Conservation (phyloP, 2,888 invertebrate genomes). For the Nysson spinosus region DNA sequence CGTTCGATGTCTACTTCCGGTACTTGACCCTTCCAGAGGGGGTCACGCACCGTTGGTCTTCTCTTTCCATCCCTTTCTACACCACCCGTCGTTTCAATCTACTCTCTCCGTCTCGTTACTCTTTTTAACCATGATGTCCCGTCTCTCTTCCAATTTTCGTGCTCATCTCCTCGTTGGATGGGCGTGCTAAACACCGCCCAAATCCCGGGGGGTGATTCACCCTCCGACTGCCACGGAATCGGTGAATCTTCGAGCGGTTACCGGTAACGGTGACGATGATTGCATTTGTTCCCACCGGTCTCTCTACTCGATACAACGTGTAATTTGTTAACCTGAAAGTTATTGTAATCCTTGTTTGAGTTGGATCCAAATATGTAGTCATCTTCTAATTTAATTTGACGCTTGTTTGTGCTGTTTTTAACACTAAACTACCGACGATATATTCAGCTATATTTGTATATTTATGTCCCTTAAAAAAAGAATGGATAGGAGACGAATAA, state of each 20-base stretch:
- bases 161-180: constrained; percentile 6
- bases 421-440: too few species aligned
- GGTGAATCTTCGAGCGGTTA: constrained; percentile 52
- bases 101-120: constrained; percentile 4
- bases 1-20: constrained; percentile 67
- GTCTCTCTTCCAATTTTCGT: constrained; percentile 14
- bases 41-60: constrained; percentile 65
- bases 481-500: too few species aligned
- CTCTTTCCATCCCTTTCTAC: constrained; percentile 3
- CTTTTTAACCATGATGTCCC: constrained; percentile 6
- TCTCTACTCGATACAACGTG: not conserved
- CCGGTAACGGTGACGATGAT: constrained; percentile 18
- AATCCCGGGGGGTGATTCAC: constrained; percentile 66
- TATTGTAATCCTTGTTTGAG: too few species aligned
- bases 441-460: too few species aligned
- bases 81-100: not conserved
- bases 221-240: constrained; percentile 24
- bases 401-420: too few species aligned
- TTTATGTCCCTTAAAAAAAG: too few species aligned
- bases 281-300: constrained; percentile 25
- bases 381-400: too few species aligned
- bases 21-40: constrained; percentile 71
- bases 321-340: not conserved
- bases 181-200: constrained; percentile 54
- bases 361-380: too few species aligned